Evolutionary conservation across 2,113 vertebrate genomes (phyloP).

Genomic region (Prionailurus viverrinus): DNA sequence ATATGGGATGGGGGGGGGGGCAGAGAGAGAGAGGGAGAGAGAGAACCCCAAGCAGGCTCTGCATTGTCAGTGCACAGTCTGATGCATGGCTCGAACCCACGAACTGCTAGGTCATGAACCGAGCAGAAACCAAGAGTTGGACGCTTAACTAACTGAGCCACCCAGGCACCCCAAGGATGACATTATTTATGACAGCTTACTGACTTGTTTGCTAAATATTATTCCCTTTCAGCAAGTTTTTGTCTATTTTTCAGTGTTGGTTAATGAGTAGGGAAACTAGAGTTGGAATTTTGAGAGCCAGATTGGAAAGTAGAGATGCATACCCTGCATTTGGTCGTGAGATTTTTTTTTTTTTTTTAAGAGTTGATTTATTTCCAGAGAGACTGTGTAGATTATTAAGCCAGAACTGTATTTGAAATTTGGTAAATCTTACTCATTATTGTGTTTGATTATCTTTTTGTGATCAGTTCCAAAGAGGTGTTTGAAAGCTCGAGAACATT

Average conservation of each 20-base stretch:
- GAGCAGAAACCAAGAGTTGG: too few relatives aligned
- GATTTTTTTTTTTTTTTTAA: not conserved
- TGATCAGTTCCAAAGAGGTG: constrained; percentile 95
- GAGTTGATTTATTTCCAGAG: constrained; percentile 59
- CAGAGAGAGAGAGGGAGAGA: too few relatives aligned
- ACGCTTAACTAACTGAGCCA: too few relatives aligned
- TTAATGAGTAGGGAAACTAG: constrained; percentile 6
- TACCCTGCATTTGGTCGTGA: not conserved
- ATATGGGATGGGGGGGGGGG: too few relatives aligned
- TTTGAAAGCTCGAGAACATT: constrained; percentile 94
- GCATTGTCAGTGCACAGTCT: too few relatives aligned
- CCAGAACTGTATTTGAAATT: constrained; percentile 50
- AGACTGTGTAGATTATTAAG: constrained; percentile 53
- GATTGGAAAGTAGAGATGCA: not conserved
- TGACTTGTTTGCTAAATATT: not conserved
- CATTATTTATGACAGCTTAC: not conserved
- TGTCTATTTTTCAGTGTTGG: constrained; percentile 34
- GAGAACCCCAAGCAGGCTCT: too few relatives aligned
- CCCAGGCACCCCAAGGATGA: not conserved
- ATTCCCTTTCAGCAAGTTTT: not conserved
- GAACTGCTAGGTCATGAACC: too few relatives aligned
- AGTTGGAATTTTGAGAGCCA: constrained; percentile 39
- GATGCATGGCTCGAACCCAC: too few relatives aligned
- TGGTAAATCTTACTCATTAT: not conserved
- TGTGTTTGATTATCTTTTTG: constrained; percentile 65